Evolutionary conservation across 2,113 vertebrate species (phyloP).

Genomic region (Ailurus styani): DNA sequence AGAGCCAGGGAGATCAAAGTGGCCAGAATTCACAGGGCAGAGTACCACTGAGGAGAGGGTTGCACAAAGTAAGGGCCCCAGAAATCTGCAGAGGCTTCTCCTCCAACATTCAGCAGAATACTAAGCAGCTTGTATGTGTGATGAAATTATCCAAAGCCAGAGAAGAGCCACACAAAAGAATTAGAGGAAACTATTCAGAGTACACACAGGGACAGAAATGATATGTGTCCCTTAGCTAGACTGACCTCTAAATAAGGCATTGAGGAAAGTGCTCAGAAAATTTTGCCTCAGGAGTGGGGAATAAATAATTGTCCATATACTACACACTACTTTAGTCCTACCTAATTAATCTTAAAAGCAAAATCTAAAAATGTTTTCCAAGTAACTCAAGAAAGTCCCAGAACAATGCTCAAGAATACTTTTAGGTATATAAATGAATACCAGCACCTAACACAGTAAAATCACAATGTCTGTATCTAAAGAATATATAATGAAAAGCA

Average conservation of each 20-base stretch:
- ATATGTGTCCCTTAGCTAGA: background rate
- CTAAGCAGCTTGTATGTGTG: background rate
- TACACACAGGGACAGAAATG: background rate
- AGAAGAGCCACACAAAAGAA: constrained; percentile 12
- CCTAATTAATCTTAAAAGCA: constrained; percentile 22
- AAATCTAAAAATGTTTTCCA: background rate
- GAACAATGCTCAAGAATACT: background rate
- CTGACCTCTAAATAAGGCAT: background rate
- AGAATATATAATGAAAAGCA: background rate
- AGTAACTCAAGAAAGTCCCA: background rate
- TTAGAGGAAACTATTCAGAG: constrained; percentile 2
- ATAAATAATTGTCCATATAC: background rate
- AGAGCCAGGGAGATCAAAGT: background rate
- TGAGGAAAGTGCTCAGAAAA: background rate
- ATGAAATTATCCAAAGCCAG: constrained; percentile 20
- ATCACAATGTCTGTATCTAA: background rate
- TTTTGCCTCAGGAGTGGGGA: background rate
- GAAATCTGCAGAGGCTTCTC: background rate
- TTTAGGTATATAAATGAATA: background rate
- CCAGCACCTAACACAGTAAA: background rate
- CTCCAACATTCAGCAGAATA: background rate
- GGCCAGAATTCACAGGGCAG: background rate
- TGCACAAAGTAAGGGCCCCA: background rate
- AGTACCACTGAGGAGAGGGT: background rate
- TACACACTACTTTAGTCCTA: background rate